These are phyloP conservation scores for Odontocerum albicorne DNA, from an alignment of 2,888 invertebrate genomes.

Conservation along the genomic window DNA sequence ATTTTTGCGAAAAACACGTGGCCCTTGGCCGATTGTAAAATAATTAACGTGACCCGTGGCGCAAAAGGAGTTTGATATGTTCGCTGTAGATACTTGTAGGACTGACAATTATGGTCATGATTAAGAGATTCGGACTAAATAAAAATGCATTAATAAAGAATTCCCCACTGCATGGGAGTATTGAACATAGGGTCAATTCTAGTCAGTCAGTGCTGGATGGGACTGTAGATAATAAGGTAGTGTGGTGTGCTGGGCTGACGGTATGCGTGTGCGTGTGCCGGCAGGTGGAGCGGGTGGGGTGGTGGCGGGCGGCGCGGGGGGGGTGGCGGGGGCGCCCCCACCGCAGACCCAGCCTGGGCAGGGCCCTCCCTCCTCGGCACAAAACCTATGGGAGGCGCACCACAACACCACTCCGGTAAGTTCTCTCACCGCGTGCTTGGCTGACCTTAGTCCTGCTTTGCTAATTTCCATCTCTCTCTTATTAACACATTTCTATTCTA, in stretches of 20 bases:
- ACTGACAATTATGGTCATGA: too few species aligned
- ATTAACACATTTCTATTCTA: not conserved
- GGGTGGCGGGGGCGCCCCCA: conserved; percentile 34
- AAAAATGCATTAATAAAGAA: too few species aligned
- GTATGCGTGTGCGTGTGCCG: conserved; percentile 14
- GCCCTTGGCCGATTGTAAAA: too few species aligned
- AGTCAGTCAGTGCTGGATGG: not conserved
- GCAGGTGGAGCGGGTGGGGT: conserved; percentile 30
- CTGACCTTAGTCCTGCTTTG: too few species aligned
- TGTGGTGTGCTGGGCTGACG: conserved; percentile 10
- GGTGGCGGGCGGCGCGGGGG: conserved; percentile 40
- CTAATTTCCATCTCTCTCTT: too few species aligned
- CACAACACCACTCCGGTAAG: conserved; percentile 36
- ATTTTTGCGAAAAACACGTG: too few species aligned
- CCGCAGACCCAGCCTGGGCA: conserved; percentile 37
- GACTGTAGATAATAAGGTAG: conserved; percentile 3
- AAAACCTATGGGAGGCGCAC: conserved; percentile 36
- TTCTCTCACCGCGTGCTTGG: conserved; percentile 25
- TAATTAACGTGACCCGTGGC: too few species aligned
- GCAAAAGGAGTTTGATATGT: too few species aligned
- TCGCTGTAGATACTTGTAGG: too few species aligned
- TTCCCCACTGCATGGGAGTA: too few species aligned
- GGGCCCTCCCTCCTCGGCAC: conserved; percentile 37
- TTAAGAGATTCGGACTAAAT: too few species aligned
- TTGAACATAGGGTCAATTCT: not conserved